phyloP scores from a whole-genome alignment of 2,113 vertebrate species.

The Columbina picui region DNA sequence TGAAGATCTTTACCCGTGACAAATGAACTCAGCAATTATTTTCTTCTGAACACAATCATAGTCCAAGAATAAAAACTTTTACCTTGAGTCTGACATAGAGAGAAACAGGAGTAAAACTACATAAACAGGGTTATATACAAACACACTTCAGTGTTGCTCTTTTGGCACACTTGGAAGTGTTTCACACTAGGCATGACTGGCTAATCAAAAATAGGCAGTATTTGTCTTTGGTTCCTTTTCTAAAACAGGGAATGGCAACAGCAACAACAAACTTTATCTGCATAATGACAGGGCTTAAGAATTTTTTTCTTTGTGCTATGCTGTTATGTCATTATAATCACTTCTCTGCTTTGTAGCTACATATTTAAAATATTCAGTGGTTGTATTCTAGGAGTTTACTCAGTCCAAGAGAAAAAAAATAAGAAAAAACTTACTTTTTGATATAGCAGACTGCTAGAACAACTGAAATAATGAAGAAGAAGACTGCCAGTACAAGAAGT shows the following conservation, averaged over 20 bases:
- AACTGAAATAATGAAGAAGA: conserved; percentile 77
- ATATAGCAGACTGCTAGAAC: conserved; percentile 79
- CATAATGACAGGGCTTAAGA: background rate
- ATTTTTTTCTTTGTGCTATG: background rate
- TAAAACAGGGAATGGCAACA: background rate
- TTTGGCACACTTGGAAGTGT: background rate
- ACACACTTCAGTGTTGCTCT: background rate
- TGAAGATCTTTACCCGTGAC: background rate
- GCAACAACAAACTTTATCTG: background rate
- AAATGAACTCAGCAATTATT: background rate
- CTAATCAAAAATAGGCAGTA: background rate
- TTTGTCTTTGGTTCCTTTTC: background rate
- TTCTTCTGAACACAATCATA: background rate
- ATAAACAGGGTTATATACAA: background rate
- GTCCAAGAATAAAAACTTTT: background rate
- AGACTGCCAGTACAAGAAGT: conserved; percentile 81
- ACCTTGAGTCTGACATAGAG: background rate
- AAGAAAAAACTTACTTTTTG: conserved; percentile 79
- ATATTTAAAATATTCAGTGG: background rate
- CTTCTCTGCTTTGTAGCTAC: background rate
- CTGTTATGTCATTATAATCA: background rate
- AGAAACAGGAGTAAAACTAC: background rate
- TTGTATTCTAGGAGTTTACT: background rate
- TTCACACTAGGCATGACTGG: background rate
- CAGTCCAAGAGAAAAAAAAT: background rate